Evolutionary conservation across 2,797 vertebrate species (phyloP), one percentile per base, ranked within the genome.

Genomic region (Onychomys leucogaster): DNA sequence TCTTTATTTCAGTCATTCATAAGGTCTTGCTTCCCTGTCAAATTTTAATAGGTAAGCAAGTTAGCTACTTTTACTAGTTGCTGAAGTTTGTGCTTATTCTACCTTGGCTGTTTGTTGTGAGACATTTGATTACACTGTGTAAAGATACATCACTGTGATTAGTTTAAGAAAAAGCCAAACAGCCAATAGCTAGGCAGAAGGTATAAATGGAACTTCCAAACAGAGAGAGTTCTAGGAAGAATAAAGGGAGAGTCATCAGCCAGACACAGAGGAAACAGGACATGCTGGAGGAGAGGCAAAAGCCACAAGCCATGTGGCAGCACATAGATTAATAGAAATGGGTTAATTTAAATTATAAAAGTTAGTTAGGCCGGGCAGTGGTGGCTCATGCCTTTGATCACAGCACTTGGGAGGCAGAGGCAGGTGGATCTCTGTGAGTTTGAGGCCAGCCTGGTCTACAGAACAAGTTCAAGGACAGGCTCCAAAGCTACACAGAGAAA

Each of bases 41-140:
- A 85, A 63, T 55, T 65, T 71, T 67, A 59, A 82, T 59, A 84
- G 6, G 23, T n/a, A 67, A 85, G 32, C 46, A 25, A 67, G 19
- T 49, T 37, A 91, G 76, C 12, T 59, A 90, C 34, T 69, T 59
- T 82, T 88, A 82, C 75, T 75, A 92, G 73, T 80, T 92, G 43
- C 71, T 78, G 19, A 78, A 92, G 27, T 59, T 13, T 86, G 32
- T 86, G 90, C 16, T 90, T 73, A 65, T 88, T 96, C 81, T 37
- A 89, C 25, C 57, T 57, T 25, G n/a, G 21, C 34, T 81, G 67
- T 81, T 78, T n/a, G 67, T n/a, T 69, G 16, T 69, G 67, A 69
- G 67, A 69, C 13, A 69, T 69, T 67, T 69, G 34, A 69, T 69
- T 69, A n/a, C 34, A n/a, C 3, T 19, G 34, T 69, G 67, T 69